Evolutionary conservation across 2,888 invertebrate species (phyloP).

Genomic region (Thereva unica): DNA sequence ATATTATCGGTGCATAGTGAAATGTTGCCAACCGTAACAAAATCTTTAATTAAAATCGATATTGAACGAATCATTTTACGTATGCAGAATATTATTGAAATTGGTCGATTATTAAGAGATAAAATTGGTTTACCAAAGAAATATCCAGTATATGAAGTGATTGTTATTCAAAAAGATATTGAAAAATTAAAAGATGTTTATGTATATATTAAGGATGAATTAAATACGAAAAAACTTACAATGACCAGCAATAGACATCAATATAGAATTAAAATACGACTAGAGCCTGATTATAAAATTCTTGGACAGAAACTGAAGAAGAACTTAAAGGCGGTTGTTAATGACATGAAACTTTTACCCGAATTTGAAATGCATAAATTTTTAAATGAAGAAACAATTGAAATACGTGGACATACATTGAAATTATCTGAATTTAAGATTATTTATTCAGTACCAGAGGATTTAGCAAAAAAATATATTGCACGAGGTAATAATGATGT

Average conservation of each 20-base stretch:
- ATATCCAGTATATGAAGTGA: slow-evolving; percentile 89
- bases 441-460: slow-evolving; percentile 54
- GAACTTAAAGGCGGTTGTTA: slow-evolving; percentile 80
- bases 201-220: slow-evolving; percentile 81
- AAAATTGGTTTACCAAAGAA: slow-evolving; percentile 87
- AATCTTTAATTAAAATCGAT: slow-evolving; percentile 70
- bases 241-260: slow-evolving; percentile 82
- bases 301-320: slow-evolving; percentile 80
- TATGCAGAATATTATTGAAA: slow-evolving; percentile 90
- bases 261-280: slow-evolving; percentile 83
- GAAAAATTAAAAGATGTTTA: slow-evolving; percentile 76
- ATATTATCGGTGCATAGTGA: slow-evolving; percentile 84
- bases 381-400: slow-evolving; percentile 67
- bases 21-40: slow-evolving; percentile 74
- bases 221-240: slow-evolving; percentile 81
- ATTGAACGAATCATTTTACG: slow-evolving; percentile 84
- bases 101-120: slow-evolving; percentile 86
- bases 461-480: slow-evolving; percentile 68
- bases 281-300: slow-evolving; percentile 86
- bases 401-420: slow-evolving; percentile 62
- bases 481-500: slow-evolving; percentile 84
- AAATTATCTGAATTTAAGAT: slow-evolving; percentile 75
- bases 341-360: slow-evolving; percentile 72
- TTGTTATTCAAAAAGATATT: slow-evolving; percentile 82
- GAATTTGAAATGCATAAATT: slow-evolving; percentile 76